Base-by-base conservation (phyloP, 2,797 vertebrate genomes). In the Schizothorax lantsangensis region DNA sequence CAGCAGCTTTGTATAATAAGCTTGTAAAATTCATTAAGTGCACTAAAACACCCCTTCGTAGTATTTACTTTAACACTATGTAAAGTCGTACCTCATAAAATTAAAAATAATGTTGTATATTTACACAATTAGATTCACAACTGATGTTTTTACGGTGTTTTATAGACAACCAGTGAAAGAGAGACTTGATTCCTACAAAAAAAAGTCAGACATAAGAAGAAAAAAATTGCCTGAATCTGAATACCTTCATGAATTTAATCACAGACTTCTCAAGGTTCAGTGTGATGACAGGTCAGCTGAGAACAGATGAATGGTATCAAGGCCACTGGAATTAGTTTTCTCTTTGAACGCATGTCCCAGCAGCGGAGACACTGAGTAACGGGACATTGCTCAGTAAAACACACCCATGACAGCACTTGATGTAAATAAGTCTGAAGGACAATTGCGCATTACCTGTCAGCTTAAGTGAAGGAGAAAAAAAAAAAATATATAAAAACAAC, bases 261-360 rank as follows among this genome's bases (percentile, higher is more conserved):
- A 71, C 79, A 78, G 71, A 79, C 57, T 81, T 82, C 40, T 62
- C 17, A 72, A 77, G 33, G 52, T 73, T 83, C 68, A 23, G 40
- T 86, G 68, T 74, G 72, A 69, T 77, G 69, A 62, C 84, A 84
- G 38, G 38, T 79, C 79, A 64, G 68, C 64, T 87, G 71, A 79
- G 52, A 81, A 84, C 72, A 81, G 83, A 86, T 86, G 79, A 85
- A 86, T 72, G 64, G 62, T 84, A 78, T 90, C 85, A 90, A 92
- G 90, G 90, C 91, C 90, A 89, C 85, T 88, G 68, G 68, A 86
- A 87, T 74, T 74, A 49, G 83, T 83, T 85, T 85, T 52, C 68
- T 83, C 81, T 85, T 62, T 80, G 77, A 75, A 84, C 33, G 26
- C n/a, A 52, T 75, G 68, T 87, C 84, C 79, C 79, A 71, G 82